Base-by-base conservation (phyloP, 2,113 vertebrate species). In the Sorex fumeus region DNA sequence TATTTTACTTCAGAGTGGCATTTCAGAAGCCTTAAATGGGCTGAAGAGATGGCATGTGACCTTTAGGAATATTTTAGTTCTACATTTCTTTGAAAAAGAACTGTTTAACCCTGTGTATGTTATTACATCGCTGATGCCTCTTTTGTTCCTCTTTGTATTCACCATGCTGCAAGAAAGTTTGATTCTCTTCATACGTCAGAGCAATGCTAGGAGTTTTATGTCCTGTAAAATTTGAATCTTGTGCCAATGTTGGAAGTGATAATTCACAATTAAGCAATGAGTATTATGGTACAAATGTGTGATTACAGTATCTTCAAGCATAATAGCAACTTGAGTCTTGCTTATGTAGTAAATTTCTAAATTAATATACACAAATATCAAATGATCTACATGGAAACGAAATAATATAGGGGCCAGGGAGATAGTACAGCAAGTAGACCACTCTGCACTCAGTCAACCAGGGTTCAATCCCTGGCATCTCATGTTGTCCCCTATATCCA, bases 1-100 rank as follows among this genome's bases (percentile, higher is more conserved):
- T 97, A 98, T 98, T 98, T 98, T 97, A 96, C 96, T 97, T 97
- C 96, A 96, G 97, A 98, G 92, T 97, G 97, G 95, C 97, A 98
- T 98, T 98, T 98, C 96, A 98, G 96, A 96, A 96, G 85, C 80
- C 95, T 98, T 98, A 97, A 98, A 97, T 94, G 95, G 94, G 95
- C 96, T 97, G 97, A 98, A 97, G 96, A 98, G 96, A 94, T 96
- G 96, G 79, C 96, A 97, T 97, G 95, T 97, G 97, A 98, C 98
- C 97, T 98, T 98, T 98, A 97, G 95, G 96, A 95, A 98, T 97
- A 97, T 97, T 98, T 98, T 95, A 97, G 91, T 82, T 96, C 94
- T 95, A 69, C 76, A 96, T 95, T 96, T 82, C 75, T 97, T 92
- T 96, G 83, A 96, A 97, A 87, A 95, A 94, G 79, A 83, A 93